Base-by-base conservation (phyloP, 2,797 vertebrate species). In the Odontamblyopus rebecca region DNA sequence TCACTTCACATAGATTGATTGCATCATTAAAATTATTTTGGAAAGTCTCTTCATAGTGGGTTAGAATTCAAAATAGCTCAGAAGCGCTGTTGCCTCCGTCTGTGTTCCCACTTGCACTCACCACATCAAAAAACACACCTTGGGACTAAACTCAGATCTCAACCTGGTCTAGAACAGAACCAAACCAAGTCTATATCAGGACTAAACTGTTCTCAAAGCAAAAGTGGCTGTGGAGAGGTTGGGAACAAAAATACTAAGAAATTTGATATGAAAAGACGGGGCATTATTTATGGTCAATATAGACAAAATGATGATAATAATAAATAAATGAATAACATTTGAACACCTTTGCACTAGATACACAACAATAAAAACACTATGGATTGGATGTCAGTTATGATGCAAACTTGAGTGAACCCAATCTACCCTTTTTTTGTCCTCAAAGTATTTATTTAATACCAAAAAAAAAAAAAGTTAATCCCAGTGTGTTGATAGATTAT, bases 1-100 rank as follows among this genome's bases (percentile, higher is more conserved):
- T 61, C 59, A 32, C 59, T 32, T 32, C 16, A 61, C 59, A 32
- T 8, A 61, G 29, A 32, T 61, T 61, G 59, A 61, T 61, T 61
- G 59, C 59, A 61, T 61, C 59, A 61, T 61, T 61, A 61, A 61
- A 61, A 27, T 26, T 59, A 0, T 59, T 26, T 27, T 59, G 56
- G 23, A 27, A 27, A 27, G 56, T 27, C 9, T 59, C n/a, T 59
- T 59, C 23, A 5, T 4, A 27, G 23, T 27, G 56, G 23, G 56
- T 12, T 59, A 15, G 56, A 59, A 59, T 15, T 59, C 56, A 59
- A 27, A 59, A 59, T 15, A 59, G 23, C 56, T 59, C 5, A 59
- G 56, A 59, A 11, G 11, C 23, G 5, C 6, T 53, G 19, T n/a
- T 19, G 51, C 8, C 1, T 38, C 8, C 18, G 2, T 19, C 8